Conservation (phyloP, 2,888 invertebrate species). For the Cephus rjabovi region DNA sequence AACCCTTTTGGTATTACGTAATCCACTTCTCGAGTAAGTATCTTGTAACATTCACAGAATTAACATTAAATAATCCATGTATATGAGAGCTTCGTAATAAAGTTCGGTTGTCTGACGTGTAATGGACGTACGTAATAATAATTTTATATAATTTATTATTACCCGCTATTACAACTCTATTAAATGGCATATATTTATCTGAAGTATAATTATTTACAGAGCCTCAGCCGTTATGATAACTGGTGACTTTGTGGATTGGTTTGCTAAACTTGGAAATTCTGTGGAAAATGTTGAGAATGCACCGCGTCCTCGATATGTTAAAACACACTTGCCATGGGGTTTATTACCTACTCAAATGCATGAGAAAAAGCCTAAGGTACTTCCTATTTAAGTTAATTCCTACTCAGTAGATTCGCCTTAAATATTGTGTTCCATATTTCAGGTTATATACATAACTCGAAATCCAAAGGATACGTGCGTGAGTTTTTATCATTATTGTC, state of each 20-base stretch:
- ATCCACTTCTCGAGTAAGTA: conserved; percentile 64
- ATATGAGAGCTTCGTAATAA: neutral
- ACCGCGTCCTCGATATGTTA: conserved; percentile 79
- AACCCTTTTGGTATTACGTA: conserved; percentile 72
- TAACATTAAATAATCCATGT: neutral
- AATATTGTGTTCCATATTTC: conserved; percentile 31
- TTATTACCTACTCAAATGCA: conserved; percentile 72
- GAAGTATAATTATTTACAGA: conserved; percentile 34
- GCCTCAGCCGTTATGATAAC: conserved; percentile 55
- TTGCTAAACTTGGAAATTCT: conserved; percentile 73
- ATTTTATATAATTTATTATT: neutral
- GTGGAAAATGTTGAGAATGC: conserved; percentile 78
- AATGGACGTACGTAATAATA: neutral
- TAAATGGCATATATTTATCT: neutral
- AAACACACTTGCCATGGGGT: conserved; percentile 80
- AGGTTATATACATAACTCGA: conserved; percentile 88
- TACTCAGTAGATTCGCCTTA: neutral
- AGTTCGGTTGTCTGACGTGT: neutral
- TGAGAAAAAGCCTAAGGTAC: conserved; percentile 79
- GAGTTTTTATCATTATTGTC: conserved; percentile 88
- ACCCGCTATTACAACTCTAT: neutral
- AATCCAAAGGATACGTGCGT: conserved; percentile 93
- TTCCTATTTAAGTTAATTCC: conserved; percentile 1
- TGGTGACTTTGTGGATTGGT: conserved; percentile 54
- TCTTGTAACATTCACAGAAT: neutral